Percentiles rank a stretch among this genome's conserved stretches.
These are phyloP conservation scores for Chelon labrosus DNA, from an alignment of 2,797 vertebrate species.

Conservation along the genomic window DNA sequence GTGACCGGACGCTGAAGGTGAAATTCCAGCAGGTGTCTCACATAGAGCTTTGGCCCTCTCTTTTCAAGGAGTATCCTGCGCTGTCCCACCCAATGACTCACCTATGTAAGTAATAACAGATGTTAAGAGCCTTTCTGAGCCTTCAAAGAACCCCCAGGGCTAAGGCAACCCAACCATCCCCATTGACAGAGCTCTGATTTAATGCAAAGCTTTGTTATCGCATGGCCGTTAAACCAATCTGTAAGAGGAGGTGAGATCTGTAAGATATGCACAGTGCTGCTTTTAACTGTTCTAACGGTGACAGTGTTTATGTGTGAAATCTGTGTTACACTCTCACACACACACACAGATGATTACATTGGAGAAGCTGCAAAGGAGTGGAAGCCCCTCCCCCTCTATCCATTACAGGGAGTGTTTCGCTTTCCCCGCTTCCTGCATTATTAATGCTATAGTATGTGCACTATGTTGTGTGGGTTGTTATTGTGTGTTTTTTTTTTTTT, in stretches of 20 bases:
- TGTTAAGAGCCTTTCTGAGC: too few relatives aligned
- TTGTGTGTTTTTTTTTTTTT: background rate
- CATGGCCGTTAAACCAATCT: too few relatives aligned
- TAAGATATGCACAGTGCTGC: too few relatives aligned
- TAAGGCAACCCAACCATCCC: too few relatives aligned
- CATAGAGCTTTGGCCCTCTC: background rate
- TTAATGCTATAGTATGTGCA: conserved; percentile 50
- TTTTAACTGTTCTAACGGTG: too few relatives aligned
- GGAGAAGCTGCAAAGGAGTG: conserved; percentile 27
- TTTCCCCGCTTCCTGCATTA: conserved; percentile 57
- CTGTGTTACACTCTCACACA: background rate
- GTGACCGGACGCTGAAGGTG: background rate
- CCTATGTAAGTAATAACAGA: too few relatives aligned
- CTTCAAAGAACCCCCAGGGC: too few relatives aligned
- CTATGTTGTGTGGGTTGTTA: background rate
- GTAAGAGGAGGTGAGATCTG: too few relatives aligned
- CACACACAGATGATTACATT: conserved; percentile 1
- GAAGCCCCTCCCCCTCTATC: conserved; percentile 29
- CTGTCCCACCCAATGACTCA: too few relatives aligned
- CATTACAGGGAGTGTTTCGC: conserved; percentile 45
- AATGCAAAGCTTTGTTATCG: too few relatives aligned
- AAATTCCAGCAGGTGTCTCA: background rate
- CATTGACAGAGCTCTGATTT: too few relatives aligned
- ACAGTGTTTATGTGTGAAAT: too few relatives aligned
- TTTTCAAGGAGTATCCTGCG: background rate